Conservation (phyloP, 1,140 invertebrate species). For the Heliconius hewitsoni region DNA sequence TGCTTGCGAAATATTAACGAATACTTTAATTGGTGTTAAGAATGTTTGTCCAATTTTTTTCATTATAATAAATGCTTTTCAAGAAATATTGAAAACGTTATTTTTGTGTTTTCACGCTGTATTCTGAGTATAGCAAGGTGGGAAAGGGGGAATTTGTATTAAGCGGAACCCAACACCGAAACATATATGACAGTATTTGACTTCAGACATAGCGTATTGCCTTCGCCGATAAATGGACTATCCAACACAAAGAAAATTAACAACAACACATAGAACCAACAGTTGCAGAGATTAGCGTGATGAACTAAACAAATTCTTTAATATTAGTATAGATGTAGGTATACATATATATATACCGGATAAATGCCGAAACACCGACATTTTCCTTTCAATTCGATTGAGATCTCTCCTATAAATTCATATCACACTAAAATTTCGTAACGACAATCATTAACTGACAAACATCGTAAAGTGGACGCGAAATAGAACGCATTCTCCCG, state of each 20-base stretch:
- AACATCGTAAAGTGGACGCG: conserved; percentile 72
- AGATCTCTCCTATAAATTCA: conserved; percentile 56
- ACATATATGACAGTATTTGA: too few relatives aligned
- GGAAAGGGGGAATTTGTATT: background rate
- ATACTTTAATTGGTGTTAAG: conserved; percentile 25
- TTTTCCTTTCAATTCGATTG: conserved; percentile 20
- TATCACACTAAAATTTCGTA: conserved; percentile 65
- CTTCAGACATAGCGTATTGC: too few relatives aligned
- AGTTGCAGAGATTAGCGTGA: too few relatives aligned
- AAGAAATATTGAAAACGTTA: background rate
- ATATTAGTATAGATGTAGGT: background rate
- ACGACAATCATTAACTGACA: conserved; percentile 75
- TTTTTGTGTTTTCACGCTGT: background rate
- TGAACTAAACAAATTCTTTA: too few relatives aligned
- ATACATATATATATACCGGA: too few relatives aligned
- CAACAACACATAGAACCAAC: too few relatives aligned
- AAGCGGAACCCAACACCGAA: background rate
- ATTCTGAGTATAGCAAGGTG: too few relatives aligned
- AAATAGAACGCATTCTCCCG: conserved; percentile 74
- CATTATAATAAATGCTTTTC: background rate
- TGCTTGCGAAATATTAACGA: conserved; percentile 14
- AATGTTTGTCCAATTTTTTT: background rate
- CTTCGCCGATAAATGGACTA: background rate
- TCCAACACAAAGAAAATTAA: too few relatives aligned
- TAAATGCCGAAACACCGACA: background rate